A percentile compares a stretch with the other conserved stretches of the same genome.
These are phyloP conservation scores for Cremastobaeus sp. DNA, from an alignment of 2,888 invertebrate genomes.

Conservation along the genomic window DNA sequence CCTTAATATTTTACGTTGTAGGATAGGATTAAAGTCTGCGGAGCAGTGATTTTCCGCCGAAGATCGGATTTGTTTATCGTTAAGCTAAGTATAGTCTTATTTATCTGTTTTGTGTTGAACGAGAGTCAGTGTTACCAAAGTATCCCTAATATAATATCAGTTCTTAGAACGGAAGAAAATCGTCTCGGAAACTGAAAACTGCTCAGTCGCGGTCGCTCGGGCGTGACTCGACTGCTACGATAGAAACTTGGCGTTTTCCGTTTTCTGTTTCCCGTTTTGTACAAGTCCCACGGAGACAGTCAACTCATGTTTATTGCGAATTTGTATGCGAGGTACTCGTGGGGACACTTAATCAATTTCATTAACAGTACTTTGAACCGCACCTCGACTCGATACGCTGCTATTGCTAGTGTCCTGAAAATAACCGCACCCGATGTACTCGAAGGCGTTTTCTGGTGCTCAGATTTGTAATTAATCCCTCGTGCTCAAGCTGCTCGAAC, in stretches of 20 bases:
- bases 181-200: constrained; percentile 15
- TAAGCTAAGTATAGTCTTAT: constrained; percentile 29
- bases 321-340: constrained; percentile 45
- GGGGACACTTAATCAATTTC: constrained; percentile 35
- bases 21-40: constrained; percentile 25
- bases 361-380: constrained; percentile 33
- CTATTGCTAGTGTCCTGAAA: too few species aligned
- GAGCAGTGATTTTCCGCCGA: background rate
- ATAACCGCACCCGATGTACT: constrained; percentile 8
- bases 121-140: constrained; percentile 23
- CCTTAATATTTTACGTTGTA: constrained; percentile 25
- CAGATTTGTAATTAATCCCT: constrained; percentile 18
- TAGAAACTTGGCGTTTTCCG: too few species aligned
- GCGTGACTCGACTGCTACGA: too few species aligned
- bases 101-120: constrained; percentile 9
- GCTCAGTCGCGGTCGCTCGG: constrained; percentile 30
- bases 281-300: too few species aligned
- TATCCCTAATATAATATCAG: constrained; percentile 29
- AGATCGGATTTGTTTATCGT: constrained; percentile 35
- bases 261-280: too few species aligned
- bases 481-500: too few species aligned
- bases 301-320: constrained; percentile 34
- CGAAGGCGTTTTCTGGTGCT: constrained; percentile 1
- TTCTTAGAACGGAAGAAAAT: constrained; percentile 41
- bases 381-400: too few species aligned